Evolutionary conservation across 2,797 vertebrate species (phyloP).

Genomic region (Balearica regulorum): DNA sequence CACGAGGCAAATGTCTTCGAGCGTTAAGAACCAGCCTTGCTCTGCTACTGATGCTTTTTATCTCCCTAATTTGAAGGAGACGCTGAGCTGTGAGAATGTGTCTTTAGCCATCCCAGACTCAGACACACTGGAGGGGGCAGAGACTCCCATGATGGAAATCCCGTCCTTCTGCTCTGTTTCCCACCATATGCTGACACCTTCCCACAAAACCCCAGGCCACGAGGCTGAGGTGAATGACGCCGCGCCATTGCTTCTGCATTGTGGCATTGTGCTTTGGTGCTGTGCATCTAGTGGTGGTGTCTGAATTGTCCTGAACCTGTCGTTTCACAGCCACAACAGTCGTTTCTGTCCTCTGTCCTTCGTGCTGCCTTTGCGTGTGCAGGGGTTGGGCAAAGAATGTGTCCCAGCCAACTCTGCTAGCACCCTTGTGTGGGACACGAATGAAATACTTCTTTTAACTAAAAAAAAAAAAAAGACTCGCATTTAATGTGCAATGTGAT

Average conservation of each 20-base stretch:
- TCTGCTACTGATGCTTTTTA: conserved; percentile 26
- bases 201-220: conserved; percentile 8
- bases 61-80: conserved; percentile 35
- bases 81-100: conserved; percentile 57
- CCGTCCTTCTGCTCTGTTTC: conserved; percentile 19
- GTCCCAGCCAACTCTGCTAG: not conserved
- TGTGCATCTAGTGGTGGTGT: not conserved
- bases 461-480: not conserved
- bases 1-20: fast-evolving
- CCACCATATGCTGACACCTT: conserved; percentile 15
- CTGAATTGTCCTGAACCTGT: not conserved
- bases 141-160: conserved; percentile 10
- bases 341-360: not conserved
- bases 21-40: not conserved
- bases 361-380: not conserved
- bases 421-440: not conserved
- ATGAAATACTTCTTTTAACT: not conserved
- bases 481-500: not conserved
- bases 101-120: conserved; percentile 61
- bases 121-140: conserved; percentile 38
- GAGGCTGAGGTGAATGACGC: conserved; percentile 48
- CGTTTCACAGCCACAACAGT: not conserved
- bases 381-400: not conserved
- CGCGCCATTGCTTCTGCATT: not conserved
- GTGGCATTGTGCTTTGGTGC: not conserved